Evolutionary conservation across 2,888 invertebrate genomes (phyloP), one percentile per base, ranked within the genome.

Genomic region (Atethmia centrago): DNA sequence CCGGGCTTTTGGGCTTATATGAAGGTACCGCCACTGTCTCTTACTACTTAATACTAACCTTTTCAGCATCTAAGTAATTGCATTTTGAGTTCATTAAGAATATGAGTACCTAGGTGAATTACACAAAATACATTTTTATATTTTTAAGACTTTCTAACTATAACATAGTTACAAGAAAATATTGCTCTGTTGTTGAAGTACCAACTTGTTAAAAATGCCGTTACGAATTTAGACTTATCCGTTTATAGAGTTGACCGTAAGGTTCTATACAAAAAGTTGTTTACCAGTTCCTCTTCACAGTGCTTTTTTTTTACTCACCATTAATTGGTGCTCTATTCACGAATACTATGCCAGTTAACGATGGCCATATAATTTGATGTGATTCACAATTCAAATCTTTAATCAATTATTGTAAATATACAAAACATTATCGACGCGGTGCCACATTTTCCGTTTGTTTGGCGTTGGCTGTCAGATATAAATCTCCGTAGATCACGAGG

Each of bases 401-500:
- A 72, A 71, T 78, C 79, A 74, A 79, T 82, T 79, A 66, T 71
- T 77, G 79, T 77, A 80, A 73, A 80, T 78, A 82, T 77, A 80
- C 72, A 78, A 77, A 82, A 79, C 68, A 79, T 79, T 67, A 79
- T 83, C 64, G 83, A 76, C 53, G 59, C 40, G 55, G 75, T 62
- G 59, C 78, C 82, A 74, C 68, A 76, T 71, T 86, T 85, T 88
- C 79, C 72, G 83, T 85, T 84, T 87, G 87, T 85, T 87, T 92
- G 88, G 88, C 86, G 90, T 90, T 89, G 82, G 87, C 89, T 93
- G 94, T 94, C 93, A 92, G 94, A 94, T 95, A 95, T 95, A 95
- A 95, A 95, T 96, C 95, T 94, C 91, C 89, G 89, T 88, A 93
- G 95, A 95, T 95, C 95, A 95, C 95, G 95, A 95, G 94, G 94